Percentiles rank a stretch among this genome's conserved stretches.
phyloP scores from a whole-genome alignment of 2,888 invertebrate species.

The Hylaea fasciaria region DNA sequence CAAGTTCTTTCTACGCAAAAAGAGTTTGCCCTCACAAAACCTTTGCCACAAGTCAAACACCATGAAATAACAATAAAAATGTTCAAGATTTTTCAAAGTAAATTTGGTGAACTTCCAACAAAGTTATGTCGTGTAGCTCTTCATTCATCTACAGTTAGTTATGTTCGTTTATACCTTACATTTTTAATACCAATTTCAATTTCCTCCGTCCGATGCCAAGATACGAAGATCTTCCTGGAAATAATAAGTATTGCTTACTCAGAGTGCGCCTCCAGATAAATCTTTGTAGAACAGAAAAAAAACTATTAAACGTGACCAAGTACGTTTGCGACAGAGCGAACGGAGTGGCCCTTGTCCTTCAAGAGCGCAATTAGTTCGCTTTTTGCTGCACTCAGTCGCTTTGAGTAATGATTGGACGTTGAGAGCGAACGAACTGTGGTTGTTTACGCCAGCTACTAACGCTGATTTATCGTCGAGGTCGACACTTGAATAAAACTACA shows the following conservation, averaged over 20 bases:
- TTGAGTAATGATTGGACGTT: constrained; percentile 79
- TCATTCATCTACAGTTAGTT: constrained; percentile 14
- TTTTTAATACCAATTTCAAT: constrained; percentile 12
- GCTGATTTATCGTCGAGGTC: constrained; percentile 70
- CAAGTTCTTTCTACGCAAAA: constrained; percentile 60
- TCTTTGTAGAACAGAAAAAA: constrained; percentile 69
- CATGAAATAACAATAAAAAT: constrained; percentile 47
- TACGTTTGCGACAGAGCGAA: constrained; percentile 73
- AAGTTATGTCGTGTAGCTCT: constrained; percentile 16
- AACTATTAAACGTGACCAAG: constrained; percentile 81
- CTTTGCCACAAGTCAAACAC: constrained; percentile 55
- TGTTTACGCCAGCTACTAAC: constrained; percentile 76
- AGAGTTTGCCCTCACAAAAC: constrained; percentile 52
- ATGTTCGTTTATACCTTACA: constrained; percentile 3
- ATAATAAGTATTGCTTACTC: constrained; percentile 32
- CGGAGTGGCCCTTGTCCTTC: constrained; percentile 79
- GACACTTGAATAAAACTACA: constrained; percentile 55
- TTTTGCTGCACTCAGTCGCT: constrained; percentile 79
- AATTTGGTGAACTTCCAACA: constrained; percentile 24
- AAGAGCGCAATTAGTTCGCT: constrained; percentile 81
- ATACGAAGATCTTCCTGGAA: constrained; percentile 15
- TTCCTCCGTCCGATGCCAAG: constrained; percentile 12
- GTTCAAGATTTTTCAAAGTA: constrained; percentile 40
- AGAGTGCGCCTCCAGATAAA: constrained; percentile 44
- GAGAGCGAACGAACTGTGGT: constrained; percentile 64